Evolutionary conservation across 2,888 invertebrate species (phyloP), one percentile per base, ranked within the genome.

Genomic region (Anthrax anthrax): DNA sequence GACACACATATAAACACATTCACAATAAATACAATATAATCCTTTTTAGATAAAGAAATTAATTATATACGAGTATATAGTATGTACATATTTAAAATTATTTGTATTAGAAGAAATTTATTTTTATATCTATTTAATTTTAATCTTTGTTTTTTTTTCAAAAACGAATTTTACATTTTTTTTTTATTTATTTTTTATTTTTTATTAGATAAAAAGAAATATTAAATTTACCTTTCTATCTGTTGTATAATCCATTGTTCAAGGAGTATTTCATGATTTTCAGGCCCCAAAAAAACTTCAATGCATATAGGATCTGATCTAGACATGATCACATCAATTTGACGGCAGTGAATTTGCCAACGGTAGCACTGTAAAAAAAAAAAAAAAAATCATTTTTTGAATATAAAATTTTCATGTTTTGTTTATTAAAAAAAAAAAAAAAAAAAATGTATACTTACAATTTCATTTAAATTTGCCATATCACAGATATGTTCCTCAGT

Each of bases 401-500:
- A 23, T 23, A 8, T 23, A 23, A 23, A 23, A 23, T 23, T 23
- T 23, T 23, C 8, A 37, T 18, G 9, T 23, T 23, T 6, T 6
- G 8, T 23, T 23, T 23, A 8, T 23, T 18, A 8, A 42, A 16
- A 5, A 17, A 29, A 23, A 23, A 23, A 23, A 23, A 23, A 23
- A 23, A 23, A 23, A 23, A 23, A 23, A 23, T n/a, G n/a, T n/a
- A n/a, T 27, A 57, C 61, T 60, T 56, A 69, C 68, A 57, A 61
- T 63, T 62, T 65, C 65, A 60, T 65, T 67, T 58, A 64, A 60
- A 57, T 65, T 63, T 57, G 64, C 60, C 64, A 64, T 66, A 65
- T 65, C 66, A 64, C 69, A 69, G 61, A 63, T 56, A 59, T 69
- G 69, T 51, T 68, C 67, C 62, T 68, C 67, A 60, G 58, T 52